phyloP scores from a whole-genome alignment of 92 coral and sea anemone genomes.

The Galaxea fascicularis region DNA sequence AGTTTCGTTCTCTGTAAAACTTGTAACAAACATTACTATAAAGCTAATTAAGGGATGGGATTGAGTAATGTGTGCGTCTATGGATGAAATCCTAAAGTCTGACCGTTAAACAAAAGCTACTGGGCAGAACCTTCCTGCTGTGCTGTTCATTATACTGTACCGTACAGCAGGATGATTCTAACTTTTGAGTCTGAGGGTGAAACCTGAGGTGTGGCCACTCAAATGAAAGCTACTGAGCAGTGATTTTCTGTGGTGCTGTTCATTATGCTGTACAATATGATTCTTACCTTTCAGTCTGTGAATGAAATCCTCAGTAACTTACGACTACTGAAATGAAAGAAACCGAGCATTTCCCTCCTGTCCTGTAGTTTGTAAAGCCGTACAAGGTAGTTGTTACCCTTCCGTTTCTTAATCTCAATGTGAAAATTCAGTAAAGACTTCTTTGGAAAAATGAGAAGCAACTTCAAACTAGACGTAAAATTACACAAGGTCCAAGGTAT shows the following conservation, averaged over 20 bases:
- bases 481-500: background rate
- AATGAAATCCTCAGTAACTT: background rate
- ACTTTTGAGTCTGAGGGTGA: background rate
- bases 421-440: too few species aligned
- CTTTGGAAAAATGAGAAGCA: too few species aligned
- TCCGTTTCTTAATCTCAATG: too few species aligned
- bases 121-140: background rate
- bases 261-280: background rate
- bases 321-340: too few species aligned
- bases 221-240: too few species aligned
- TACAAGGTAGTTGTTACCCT: too few species aligned
- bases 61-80: background rate
- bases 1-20: too few species aligned
- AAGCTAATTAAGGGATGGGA: too few species aligned
- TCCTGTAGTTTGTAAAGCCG: too few species aligned
- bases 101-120: background rate
- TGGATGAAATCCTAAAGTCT: background rate
- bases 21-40: too few species aligned
- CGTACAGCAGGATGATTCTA: background rate
- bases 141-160: background rate
- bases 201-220: background rate
- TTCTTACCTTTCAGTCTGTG: background rate
- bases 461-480: too few species aligned
- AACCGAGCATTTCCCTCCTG: too few species aligned
- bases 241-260: background rate